A percentile compares a stretch with the other conserved stretches of the same genome.
These are phyloP conservation scores for Rhagoletis zephyria DNA, from an alignment of 1,140 invertebrate genomes.

Conservation along the genomic window DNA sequence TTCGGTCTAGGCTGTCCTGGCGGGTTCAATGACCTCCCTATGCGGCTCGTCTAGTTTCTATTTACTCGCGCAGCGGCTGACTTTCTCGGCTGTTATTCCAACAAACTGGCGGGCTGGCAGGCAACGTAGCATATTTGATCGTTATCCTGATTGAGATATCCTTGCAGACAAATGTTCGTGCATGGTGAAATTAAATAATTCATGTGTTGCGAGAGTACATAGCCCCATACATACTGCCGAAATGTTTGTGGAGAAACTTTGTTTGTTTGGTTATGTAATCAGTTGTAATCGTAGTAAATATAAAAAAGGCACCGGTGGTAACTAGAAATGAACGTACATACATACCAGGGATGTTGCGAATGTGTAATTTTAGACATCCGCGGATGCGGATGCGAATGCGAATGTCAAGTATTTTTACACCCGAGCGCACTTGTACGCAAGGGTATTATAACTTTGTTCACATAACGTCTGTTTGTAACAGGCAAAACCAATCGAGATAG, in stretches of 20 bases:
- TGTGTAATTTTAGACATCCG: too few species aligned
- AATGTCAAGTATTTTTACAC: too few species aligned
- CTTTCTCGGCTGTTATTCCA: not conserved
- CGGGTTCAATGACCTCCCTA: not conserved
- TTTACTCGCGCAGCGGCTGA: not conserved
- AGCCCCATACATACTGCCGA: not conserved
- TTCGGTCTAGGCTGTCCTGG: not conserved
- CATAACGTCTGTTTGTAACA: too few species aligned
- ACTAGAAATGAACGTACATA: not conserved
- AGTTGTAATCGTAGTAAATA: slow-evolving; percentile 11
- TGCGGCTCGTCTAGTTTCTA: not conserved
- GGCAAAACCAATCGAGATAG: too few species aligned
- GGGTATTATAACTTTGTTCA: too few species aligned
- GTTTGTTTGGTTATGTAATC: slow-evolving; percentile 24
- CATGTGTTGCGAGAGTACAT: not conserved
- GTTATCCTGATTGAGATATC: slow-evolving; percentile 41
- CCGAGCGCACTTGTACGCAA: too few species aligned
- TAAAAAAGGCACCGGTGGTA: not conserved
- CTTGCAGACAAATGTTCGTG: not conserved
- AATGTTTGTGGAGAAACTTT: not conserved
- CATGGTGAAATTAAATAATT: not conserved
- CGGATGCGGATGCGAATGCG: too few species aligned
- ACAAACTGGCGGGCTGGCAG: not conserved
- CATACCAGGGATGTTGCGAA: too few species aligned
- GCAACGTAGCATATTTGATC: not conserved